These are phyloP conservation scores for Leptopilina clavipes DNA, from an alignment of 1,140 invertebrate genomes.

Conservation along the genomic window DNA sequence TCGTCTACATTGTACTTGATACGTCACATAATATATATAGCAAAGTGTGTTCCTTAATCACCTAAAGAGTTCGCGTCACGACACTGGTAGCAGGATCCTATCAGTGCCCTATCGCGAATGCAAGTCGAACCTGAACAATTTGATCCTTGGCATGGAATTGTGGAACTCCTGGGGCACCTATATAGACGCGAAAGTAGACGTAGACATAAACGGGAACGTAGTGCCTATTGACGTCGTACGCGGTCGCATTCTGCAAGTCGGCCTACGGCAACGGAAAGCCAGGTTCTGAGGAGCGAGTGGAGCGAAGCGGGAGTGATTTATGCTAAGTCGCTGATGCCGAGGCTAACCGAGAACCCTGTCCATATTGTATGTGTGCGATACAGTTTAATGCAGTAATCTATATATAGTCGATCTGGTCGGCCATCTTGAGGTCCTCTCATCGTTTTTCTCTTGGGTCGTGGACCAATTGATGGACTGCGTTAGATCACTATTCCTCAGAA, in stretches of 20 bases:
- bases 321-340: conserved; percentile 59
- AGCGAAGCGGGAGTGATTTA: conserved; percentile 69
- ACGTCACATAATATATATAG: neutral
- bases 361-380: conserved; percentile 45
- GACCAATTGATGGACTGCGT: conserved; percentile 60
- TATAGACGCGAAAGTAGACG: conserved; percentile 39
- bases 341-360: conserved; percentile 30
- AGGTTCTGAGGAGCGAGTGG: conserved; percentile 40
- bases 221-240: conserved; percentile 50
- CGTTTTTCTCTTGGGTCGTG: conserved; percentile 45
- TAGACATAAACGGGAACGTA: conserved; percentile 28
- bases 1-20: neutral
- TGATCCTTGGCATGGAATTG: conserved; percentile 5
- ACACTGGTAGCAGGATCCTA: conserved; percentile 9
- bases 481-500: neutral
- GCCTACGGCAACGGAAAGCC: conserved; percentile 1
- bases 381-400: conserved; percentile 14
- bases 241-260: conserved; percentile 58
- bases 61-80: neutral
- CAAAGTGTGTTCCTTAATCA: neutral
- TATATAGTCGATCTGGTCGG: conserved; percentile 47
- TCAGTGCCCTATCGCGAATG: conserved; percentile 6
- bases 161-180: conserved; percentile 36
- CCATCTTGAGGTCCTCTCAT: conserved; percentile 65
- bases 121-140: neutral